phyloP scores from a whole-genome alignment of 1,140 invertebrate genomes.

The Ganaspis sp. region DNA sequence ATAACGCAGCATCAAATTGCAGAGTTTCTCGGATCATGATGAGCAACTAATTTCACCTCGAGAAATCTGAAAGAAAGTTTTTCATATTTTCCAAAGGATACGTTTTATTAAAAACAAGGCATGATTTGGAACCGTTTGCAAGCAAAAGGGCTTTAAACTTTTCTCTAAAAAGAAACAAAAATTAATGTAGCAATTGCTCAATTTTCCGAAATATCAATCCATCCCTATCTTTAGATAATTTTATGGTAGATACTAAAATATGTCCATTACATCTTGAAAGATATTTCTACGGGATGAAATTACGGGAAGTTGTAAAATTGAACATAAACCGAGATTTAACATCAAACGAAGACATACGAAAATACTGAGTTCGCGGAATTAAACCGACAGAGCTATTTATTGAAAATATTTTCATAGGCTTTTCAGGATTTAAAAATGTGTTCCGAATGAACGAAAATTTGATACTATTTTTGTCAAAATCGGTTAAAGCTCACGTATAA shows the following conservation, averaged over 20 bases:
- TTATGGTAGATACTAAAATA: conserved; percentile 46
- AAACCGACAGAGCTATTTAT: not conserved
- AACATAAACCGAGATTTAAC: not conserved
- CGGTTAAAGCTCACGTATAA: no score
- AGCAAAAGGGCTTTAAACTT: no score
- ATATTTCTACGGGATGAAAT: not conserved
- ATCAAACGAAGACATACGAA: not conserved
- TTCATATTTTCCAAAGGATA: no score
- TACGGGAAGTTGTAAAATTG: conserved; percentile 9
- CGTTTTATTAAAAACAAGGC: no score
- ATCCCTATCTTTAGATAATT: not conserved
- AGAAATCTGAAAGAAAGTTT: conserved; percentile 52
- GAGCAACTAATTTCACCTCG: conserved; percentile 56
- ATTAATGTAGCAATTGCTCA: no score
- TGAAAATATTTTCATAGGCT: no score
- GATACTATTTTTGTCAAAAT: no score
- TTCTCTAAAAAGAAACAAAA: no score
- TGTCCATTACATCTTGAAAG: not conserved
- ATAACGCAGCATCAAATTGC: conserved; percentile 65
- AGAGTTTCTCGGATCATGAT: conserved; percentile 50
- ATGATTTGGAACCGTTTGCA: no score
- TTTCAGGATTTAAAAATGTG: no score
- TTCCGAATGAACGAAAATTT: no score
- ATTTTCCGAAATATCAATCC: not conserved
- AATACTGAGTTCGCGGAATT: not conserved